Base-by-base conservation (phyloP, 1,140 invertebrate species). In the Probaryconus sp. region DNA sequence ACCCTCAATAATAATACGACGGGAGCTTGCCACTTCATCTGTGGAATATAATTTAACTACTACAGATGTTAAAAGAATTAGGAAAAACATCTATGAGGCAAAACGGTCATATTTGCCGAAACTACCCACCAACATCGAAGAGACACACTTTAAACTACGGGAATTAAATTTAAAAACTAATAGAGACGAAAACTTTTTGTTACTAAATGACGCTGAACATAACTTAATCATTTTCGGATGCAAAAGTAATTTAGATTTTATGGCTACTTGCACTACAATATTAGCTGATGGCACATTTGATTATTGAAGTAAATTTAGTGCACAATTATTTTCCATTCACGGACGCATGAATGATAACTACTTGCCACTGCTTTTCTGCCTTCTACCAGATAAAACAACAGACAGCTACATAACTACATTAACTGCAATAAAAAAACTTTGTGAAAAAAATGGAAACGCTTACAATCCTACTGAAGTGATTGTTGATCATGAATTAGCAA, bases 371-470 rank as follows among this genome's bases (percentile, higher is more conserved):
- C 2, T 56, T 2, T 33, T 43, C 33, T 56, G 53, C 10, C 33
- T 56, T n/a, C 17, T 56, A 13, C 53, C 40, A 3, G 28, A 56
- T 45, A 43, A 56, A 33, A 16, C 3, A 24, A 43, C 31, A 43
- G n/a, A 4, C 4, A 43, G 26, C 2, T 56, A 56, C 11, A 5
- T 20, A 43, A 43, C 20, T 13, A 21, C 45, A 9, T 56, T 55
- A 21, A 1, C 3, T 5, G 0, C 1, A 3, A 28, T 55, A 40
- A 30, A 24, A n/a, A n/a, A 10, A 1, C 4, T 56, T 21, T 56
- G 38, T n/a, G 11, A 1, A 26, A 4, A 31, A 11, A 3, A 43
- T 37, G 53, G 38, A 1, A 20, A 21, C 9, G 16, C 5, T 10
- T 56, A 43, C 5, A 1, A 6, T 10, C 38, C 53, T 11, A 0